phyloP scores from a whole-genome alignment of 1,140 invertebrate genomes.

The Nasonia longicornis region DNA sequence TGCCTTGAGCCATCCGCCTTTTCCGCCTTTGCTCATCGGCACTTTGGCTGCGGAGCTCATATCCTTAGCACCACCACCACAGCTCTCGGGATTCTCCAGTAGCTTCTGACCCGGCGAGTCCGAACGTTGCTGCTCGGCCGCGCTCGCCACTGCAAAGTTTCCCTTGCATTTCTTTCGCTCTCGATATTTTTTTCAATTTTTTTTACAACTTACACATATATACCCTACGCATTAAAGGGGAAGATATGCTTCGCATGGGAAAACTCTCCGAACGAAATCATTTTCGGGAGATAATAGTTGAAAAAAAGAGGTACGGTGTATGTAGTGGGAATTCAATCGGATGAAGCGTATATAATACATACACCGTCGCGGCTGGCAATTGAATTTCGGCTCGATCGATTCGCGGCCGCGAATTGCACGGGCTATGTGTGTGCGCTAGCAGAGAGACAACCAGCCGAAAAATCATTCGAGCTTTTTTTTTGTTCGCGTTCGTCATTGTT shows the following conservation, averaged over 20 bases:
- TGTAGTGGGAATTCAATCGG: conserved; percentile 13
- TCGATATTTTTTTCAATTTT: conserved; percentile 18
- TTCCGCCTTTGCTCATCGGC: conserved; percentile 66
- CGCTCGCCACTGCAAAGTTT: conserved; percentile 68
- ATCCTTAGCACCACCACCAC: conserved; percentile 67
- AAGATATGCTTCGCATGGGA: too few relatives aligned
- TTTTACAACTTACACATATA: background rate
- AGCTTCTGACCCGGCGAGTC: conserved; percentile 67
- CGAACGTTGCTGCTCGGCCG: conserved; percentile 66
- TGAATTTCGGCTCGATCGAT: conserved; percentile 43
- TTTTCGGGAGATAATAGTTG: background rate
- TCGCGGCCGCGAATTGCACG: conserved; percentile 12
- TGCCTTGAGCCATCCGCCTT: conserved; percentile 69
- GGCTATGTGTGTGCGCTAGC: background rate
- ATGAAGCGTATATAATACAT: background rate
- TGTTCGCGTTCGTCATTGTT: background rate
- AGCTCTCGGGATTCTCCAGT: conserved; percentile 64
- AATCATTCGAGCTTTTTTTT: conserved; percentile 13
- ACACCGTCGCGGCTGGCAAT: conserved; percentile 30
- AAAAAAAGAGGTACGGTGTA: background rate
- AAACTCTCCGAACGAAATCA: background rate
- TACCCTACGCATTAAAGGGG: too few relatives aligned
- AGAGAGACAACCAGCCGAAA: conserved; percentile 1
- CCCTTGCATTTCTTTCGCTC: conserved; percentile 51
- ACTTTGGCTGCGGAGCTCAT: conserved; percentile 63